phyloP scores from a whole-genome alignment of 2,113 vertebrate species.

The Xiphias gladius region DNA sequence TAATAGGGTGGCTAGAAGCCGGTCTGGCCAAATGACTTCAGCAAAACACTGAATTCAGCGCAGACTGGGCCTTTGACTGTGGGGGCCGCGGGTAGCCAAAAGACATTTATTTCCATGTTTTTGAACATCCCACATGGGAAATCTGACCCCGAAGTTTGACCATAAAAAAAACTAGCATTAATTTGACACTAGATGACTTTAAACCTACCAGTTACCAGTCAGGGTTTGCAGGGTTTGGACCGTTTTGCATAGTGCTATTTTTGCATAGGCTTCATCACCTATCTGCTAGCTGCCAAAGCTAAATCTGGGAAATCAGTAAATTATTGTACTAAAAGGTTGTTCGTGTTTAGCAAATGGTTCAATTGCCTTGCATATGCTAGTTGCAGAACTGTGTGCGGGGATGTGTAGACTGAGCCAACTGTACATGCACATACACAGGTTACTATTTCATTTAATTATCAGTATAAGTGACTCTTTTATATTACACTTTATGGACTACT shows the following conservation, averaged over 20 bases:
- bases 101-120: neutral
- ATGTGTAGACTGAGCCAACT: neutral
- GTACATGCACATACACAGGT: neutral
- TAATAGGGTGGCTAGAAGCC: conserved; percentile 61
- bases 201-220: neutral
- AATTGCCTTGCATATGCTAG: neutral
- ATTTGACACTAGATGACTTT: neutral
- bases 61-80: conserved; percentile 14
- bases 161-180: neutral
- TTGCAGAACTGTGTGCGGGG: neutral
- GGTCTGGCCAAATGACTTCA: conserved; percentile 63
- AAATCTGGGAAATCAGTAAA: no score
- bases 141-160: neutral
- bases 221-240: no score
- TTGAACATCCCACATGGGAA: neutral
- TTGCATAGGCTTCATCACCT: no score
- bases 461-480: neutral
- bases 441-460: neutral
- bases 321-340: no score
- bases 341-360: neutral
- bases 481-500: neutral
- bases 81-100: conserved; percentile 10
- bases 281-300: no score
- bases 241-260: no score
- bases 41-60: conserved; percentile 40